Evolutionary conservation across 2,888 invertebrate genomes (phyloP).

Genomic region (Synergus japonicus): DNA sequence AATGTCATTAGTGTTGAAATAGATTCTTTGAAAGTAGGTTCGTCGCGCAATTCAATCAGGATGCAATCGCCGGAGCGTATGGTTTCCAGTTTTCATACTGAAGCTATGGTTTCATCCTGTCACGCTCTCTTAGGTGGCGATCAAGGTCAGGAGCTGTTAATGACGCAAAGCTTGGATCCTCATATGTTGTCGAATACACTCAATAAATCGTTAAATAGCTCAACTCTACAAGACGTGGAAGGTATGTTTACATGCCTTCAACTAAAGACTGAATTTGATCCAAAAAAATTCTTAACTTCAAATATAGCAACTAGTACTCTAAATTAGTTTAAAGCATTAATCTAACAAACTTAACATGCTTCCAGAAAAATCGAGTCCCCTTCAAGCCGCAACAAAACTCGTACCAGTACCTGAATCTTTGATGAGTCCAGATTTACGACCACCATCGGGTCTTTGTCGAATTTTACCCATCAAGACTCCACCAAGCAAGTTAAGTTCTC

Average conservation of each 20-base stretch:
- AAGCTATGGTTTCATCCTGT: conserved; percentile 70
- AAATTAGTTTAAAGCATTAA: background rate
- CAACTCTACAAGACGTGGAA: conserved; percentile 65
- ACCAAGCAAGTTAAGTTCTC: conserved; percentile 70
- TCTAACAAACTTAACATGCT: conserved; percentile 26
- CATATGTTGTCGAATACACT: conserved; percentile 78
- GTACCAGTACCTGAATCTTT: conserved; percentile 92
- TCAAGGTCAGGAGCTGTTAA: conserved; percentile 74
- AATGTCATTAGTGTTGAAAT: conserved; percentile 39
- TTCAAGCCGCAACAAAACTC: conserved; percentile 91
- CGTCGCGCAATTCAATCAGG: conserved; percentile 68
- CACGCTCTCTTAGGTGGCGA: conserved; percentile 64
- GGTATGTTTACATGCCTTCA: conserved; percentile 56
- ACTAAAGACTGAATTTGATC: background rate
- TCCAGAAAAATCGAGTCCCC: conserved; percentile 79
- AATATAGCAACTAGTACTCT: background rate
- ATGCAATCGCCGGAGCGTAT: conserved; percentile 86
- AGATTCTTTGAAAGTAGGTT: conserved; percentile 59
- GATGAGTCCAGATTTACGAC: conserved; percentile 89
- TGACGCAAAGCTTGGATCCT: conserved; percentile 84
- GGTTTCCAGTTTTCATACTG: conserved; percentile 84
- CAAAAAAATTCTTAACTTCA: background rate
- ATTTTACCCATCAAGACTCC: conserved; percentile 69
- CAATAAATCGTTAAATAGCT: conserved; percentile 64
- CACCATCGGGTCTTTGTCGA: conserved; percentile 71